Evolutionary conservation across 2,113 vertebrate species (phyloP), one percentile per base, ranked within the genome.

Genomic region (Tachysurus vachellii): DNA sequence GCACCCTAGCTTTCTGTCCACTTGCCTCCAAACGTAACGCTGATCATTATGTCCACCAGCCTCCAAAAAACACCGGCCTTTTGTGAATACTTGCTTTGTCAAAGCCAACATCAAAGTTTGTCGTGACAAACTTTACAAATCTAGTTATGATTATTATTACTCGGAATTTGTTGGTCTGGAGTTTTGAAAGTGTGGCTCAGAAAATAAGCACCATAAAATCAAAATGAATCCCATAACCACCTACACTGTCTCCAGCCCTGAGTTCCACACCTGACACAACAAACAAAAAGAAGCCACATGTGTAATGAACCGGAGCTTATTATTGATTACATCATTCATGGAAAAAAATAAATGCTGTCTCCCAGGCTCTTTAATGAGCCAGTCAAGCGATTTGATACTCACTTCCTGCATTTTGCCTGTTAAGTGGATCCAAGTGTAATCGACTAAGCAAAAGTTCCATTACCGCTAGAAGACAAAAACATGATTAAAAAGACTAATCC

Each of bases 321-420:
- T 61, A 42, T 26, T 61, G 31, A 42, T 61, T 81, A 61, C 56
- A 42, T 61, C 79, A 81, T 44, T 31, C 57, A 14, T 44, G 79
- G 19, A 59, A 59, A 81, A 57, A 54, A 54, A 54, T 14, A 26
- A 81, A 59, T 14, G 56, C 19, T 56, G 31, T 81, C 79, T 81
- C 79, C 57, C 26, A 31, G 31, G 56, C 21, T 81, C 79, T 61
- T 23, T 81, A 81, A 81, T 81, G 79, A 81, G 36, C 14, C 56
- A 36, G 56, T 81, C 56, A 44, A 26, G 44, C 36, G 11, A 44
- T 61, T 61, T 81, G 56, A 14, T 26, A 5, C 79, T 26, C 56
- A 31, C 79, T 81, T 44, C 19, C 79, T 80, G 76, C 50, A 17
- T 21, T 79, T 54, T 4, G 6, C 4, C 10, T 57, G 28, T 31